Conservation (phyloP, 2,888 invertebrate genomes). For the Stegana nigrithorax region DNA sequence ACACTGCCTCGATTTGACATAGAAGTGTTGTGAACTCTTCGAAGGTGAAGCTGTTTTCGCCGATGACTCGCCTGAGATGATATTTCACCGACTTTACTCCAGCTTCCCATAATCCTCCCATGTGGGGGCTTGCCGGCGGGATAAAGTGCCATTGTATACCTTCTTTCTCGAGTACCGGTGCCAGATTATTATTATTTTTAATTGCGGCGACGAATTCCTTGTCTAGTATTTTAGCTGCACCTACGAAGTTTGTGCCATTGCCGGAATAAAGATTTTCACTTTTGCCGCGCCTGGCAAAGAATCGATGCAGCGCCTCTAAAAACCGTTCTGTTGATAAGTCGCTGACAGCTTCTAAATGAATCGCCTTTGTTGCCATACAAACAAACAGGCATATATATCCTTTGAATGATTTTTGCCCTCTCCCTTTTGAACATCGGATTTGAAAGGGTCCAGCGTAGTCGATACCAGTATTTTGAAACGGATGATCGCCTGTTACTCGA, state of each 20-base stretch:
- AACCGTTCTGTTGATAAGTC: background rate
- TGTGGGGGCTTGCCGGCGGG: constrained; percentile 54
- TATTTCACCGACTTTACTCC: constrained; percentile 55
- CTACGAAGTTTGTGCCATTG: constrained; percentile 4
- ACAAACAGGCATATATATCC: background rate
- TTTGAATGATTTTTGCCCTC: background rate
- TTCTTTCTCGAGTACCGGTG: background rate
- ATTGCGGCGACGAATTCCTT: background rate
- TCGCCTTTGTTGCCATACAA: background rate
- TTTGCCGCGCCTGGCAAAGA: background rate
- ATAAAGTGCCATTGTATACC: constrained; percentile 54
- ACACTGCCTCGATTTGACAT: constrained; percentile 52
- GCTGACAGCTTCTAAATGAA: background rate
- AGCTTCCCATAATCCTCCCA: constrained; percentile 60
- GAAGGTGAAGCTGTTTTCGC: constrained; percentile 40
- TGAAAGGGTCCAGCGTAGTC: background rate
- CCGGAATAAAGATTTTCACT: background rate
- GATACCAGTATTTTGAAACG: background rate
- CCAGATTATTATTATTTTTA: background rate
- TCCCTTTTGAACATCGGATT: background rate
- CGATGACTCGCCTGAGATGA: constrained; percentile 48
- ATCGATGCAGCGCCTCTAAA: background rate
- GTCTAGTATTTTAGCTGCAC: background rate
- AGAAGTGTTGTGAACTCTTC: constrained; percentile 53
- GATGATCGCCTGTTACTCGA: background rate